Evolutionary conservation across 2,797 vertebrate species (phyloP).

Genomic region (Pseudomugil tenellus): DNA sequence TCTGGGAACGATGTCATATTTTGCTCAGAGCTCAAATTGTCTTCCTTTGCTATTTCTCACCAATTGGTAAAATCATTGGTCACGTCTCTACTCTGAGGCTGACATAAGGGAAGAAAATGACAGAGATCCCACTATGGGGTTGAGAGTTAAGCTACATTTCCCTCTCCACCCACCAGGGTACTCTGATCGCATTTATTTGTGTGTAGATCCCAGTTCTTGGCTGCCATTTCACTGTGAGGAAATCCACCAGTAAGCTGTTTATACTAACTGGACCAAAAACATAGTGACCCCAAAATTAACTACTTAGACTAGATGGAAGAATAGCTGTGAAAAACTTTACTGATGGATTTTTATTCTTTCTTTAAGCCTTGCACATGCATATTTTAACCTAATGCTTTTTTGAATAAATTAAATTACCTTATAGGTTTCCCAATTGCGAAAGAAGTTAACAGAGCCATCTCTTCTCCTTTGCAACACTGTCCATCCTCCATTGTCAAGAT

Average conservation of each 20-base stretch:
- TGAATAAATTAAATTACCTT: conserved; percentile 82
- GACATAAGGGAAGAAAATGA: conserved; percentile 17
- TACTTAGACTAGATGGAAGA: conserved; percentile 1
- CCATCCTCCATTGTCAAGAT: conserved; percentile 96
- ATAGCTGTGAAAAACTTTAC: neutral
- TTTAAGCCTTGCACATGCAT: neutral
- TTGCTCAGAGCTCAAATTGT: conserved; percentile 9
- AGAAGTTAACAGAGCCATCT: conserved; percentile 97
- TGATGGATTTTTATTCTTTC: neutral
- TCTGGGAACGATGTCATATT: neutral
- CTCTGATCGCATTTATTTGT: conserved; percentile 38
- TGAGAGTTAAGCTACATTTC: conserved; percentile 21
- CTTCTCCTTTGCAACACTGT: conserved; percentile 94
- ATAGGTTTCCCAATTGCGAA: conserved; percentile 98
- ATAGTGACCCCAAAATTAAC: conserved; percentile 32
- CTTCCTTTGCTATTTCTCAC: neutral
- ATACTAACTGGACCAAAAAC: conserved; percentile 34
- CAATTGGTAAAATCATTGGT: conserved; percentile 17
- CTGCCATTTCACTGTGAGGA: conserved; percentile 29
- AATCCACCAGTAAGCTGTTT: conserved; percentile 53
- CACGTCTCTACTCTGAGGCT: conserved; percentile 19
- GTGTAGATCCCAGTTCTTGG: conserved; percentile 31
- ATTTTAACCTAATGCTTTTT: neutral
- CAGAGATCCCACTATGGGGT: conserved; percentile 12
- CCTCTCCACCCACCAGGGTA: conserved; percentile 8